Conservation (phyloP, 2,888 invertebrate genomes). For the Sphaerophoria taeniata region DNA sequence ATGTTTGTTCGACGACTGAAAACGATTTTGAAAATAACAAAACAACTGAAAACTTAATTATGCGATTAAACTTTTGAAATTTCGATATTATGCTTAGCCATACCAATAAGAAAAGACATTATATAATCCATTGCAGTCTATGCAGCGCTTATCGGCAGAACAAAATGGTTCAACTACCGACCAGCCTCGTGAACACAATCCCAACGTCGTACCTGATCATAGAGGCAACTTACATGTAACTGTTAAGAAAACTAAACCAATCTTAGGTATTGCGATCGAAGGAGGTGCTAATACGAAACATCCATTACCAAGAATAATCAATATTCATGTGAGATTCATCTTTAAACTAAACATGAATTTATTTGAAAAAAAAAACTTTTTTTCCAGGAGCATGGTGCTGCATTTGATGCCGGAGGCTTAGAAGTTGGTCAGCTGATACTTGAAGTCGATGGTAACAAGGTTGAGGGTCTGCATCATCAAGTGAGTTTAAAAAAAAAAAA, state of each 20-base stretch:
- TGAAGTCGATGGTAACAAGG: conserved; percentile 93
- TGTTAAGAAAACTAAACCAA: conserved; percentile 96
- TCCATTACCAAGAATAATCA: conserved; percentile 96
- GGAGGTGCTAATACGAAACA: conserved; percentile 98
- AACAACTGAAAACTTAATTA: background rate
- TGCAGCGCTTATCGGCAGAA: conserved; percentile 88
- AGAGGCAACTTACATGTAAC: conserved; percentile 94
- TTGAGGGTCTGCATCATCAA: conserved; percentile 92
- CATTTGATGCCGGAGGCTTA: conserved; percentile 95
- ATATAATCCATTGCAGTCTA: conserved; percentile 84
- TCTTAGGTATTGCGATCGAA: conserved; percentile 98
- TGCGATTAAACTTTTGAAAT: background rate
- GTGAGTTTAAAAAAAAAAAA: conserved; percentile 74
- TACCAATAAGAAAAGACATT: background rate
- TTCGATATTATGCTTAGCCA: background rate
- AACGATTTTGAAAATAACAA: conserved; percentile 3
- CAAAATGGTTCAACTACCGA: conserved; percentile 84
- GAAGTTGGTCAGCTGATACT: conserved; percentile 97
- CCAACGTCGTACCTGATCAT: conserved; percentile 91
- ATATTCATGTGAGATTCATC: conserved; percentile 92
- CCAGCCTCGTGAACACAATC: conserved; percentile 84
- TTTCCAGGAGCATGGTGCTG: conserved; percentile 95
- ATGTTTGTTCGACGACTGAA: conserved; percentile 9
- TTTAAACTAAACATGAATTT: background rate
- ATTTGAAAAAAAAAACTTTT: background rate